Percentiles rank a stretch among this genome's conserved stretches.
Evolutionary conservation across 92 coral and sea anemone genomes (phyloP).

Genomic region (Nematostella vectensis): DNA sequence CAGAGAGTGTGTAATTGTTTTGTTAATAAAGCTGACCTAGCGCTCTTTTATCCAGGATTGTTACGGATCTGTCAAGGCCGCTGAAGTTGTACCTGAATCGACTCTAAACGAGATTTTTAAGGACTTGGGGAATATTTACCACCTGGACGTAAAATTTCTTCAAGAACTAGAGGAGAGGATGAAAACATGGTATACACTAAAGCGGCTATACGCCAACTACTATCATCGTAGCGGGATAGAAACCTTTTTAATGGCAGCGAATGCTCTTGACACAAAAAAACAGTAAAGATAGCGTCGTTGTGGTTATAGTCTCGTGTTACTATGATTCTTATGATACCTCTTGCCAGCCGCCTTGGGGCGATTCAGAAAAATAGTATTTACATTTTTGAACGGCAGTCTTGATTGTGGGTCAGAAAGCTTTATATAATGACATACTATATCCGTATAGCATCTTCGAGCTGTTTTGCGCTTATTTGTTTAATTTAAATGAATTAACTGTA

Average conservation of each 20-base stretch:
- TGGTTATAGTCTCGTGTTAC: not conserved
- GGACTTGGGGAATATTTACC: slow-evolving; percentile 80
- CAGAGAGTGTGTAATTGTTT: too few species aligned
- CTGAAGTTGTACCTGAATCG: slow-evolving; percentile 65
- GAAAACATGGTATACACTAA: slow-evolving; percentile 82
- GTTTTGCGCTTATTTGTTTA: too few species aligned
- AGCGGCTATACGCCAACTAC: too few species aligned
- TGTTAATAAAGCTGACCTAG: too few species aligned
- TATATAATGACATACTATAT: too few species aligned
- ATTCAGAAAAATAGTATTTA: too few species aligned
- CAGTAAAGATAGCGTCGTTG: not conserved
- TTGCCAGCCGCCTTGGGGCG: too few species aligned
- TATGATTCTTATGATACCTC: too few species aligned
- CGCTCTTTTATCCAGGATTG: slow-evolving; percentile 65
- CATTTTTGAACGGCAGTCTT: too few species aligned
- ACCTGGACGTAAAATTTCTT: slow-evolving; percentile 69
- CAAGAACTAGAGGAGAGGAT: slow-evolving; percentile 86
- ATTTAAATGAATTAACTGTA: too few species aligned
- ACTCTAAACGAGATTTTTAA: slow-evolving; percentile 64
- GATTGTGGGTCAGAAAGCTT: too few species aligned
- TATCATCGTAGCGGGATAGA: not conserved
- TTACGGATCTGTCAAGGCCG: slow-evolving; percentile 58
- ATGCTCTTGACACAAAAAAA: not conserved
- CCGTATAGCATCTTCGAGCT: too few species aligned
- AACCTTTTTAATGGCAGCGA: not conserved